Conservation (phyloP, 2,797 vertebrate species). For the Gymnoscopelus braueri region DNA sequence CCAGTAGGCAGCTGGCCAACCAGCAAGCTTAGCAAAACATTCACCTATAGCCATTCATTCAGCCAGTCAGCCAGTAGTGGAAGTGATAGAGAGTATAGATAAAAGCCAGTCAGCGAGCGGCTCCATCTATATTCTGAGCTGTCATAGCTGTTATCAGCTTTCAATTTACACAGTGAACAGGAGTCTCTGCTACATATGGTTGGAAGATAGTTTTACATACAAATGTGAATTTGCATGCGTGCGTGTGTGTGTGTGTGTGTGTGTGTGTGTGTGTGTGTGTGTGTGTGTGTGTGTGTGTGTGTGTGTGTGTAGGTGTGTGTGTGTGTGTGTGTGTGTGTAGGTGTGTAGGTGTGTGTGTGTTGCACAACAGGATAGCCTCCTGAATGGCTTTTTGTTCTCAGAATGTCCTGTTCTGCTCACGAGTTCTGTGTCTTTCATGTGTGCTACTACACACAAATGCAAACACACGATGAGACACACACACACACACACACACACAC, state of each 20-base stretch:
- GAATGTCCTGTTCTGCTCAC: conserved; percentile 23
- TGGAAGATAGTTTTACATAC: not conserved
- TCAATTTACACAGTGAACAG: not conserved
- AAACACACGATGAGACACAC: not conserved
- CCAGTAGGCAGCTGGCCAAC: conserved; percentile 4
- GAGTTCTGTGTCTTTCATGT: conserved; percentile 8
- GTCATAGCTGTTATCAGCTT: conserved; percentile 1
- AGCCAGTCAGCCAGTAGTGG: conserved; percentile 1
- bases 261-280: conserved; percentile 3
- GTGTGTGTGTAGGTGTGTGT: no score
- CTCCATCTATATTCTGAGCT: not conserved
- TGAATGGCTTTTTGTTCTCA: conserved; percentile 36
- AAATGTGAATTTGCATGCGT: conserved; percentile 3
- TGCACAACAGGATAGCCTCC: conserved; percentile 18
- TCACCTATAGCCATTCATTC: conserved; percentile 8
- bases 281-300: not conserved
- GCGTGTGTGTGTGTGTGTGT: not conserved
- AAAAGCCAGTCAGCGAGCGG: not conserved
- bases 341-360: no score
- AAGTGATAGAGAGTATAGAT: conserved; percentile 1
- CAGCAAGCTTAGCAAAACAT: conserved; percentile 1
- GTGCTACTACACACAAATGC: no score
- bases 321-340: no score
- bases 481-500: not conserved
- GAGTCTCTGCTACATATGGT: not conserved